Evolutionary conservation across 2,797 vertebrate species (phyloP).

Genomic region (Notoglanidium macrostoma): DNA sequence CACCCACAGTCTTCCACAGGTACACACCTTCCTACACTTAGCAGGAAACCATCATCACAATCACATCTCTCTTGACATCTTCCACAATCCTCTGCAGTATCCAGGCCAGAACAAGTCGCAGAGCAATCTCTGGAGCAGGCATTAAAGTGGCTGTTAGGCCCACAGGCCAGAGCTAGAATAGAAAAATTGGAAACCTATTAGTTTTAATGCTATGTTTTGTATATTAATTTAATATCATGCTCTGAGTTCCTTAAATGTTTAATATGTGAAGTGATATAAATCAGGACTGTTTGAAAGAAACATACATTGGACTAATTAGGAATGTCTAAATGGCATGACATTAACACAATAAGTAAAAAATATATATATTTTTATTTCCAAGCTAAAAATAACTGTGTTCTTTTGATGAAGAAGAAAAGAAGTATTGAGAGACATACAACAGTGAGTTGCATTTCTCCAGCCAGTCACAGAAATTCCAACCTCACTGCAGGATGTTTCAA

Average conservation of each 20-base stretch:
- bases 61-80: constrained; percentile 80
- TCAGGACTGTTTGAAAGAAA: not conserved
- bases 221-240: not conserved
- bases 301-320: not conserved
- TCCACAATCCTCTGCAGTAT: constrained; percentile 62
- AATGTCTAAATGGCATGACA: not conserved
- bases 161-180: constrained; percentile 75
- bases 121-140: constrained; percentile 77
- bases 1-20: constrained; percentile 79
- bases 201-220: constrained; percentile 5
- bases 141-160: constrained; percentile 79
- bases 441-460: constrained; percentile 82
- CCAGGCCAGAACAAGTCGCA: constrained; percentile 70
- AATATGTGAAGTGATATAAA: not conserved
- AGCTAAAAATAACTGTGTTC: not conserved
- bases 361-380: not conserved
- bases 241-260: not conserved
- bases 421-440: constrained; percentile 72
- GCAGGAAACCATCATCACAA: constrained; percentile 78
- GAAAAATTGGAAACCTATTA: constrained; percentile 1
- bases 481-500: constrained; percentile 73
- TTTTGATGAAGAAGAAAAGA: not conserved
- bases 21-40: constrained; percentile 77
- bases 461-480: constrained; percentile 68
- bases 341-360: not conserved